Base-by-base conservation (phyloP, 1,140 invertebrate genomes). In the Zaprionus tsacasi region DNA sequence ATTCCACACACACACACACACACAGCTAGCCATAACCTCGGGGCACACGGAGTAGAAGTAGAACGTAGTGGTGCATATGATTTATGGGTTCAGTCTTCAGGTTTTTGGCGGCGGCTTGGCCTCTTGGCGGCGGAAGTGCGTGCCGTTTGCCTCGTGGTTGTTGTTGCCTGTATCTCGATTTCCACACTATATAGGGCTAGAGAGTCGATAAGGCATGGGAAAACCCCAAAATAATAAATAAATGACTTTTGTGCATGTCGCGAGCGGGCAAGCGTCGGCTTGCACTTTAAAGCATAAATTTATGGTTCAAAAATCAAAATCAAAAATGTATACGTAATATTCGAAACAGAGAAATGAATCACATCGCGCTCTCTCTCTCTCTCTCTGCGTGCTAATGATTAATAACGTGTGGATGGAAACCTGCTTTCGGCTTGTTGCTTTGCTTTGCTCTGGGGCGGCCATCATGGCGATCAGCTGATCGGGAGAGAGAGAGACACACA, bases 161-260 rank as follows among this genome's bases (percentile, higher is more conserved):
- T 76, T 21, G 35, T 35, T 55, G 60, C 59, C 15, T 79, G 80
- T 88, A 88, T 87, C 82, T 88, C 70, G 50, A 88, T 82, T 33
- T 66, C n/a, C 17, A 48, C 40, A 15, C 17, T 50, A 25, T 25
- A 15, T 45, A 6, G 13, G 15, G 10, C 45, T 0, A 40, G 38
- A 21, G 21, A n/a, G n/a, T n/a, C n/a, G n/a, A n/a, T n/a, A 54
- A 63, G 61, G 54, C 70, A 78, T 74, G 70, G 67, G 65, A 80
- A 65, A 80, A 61, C 55, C 55, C 55, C 50, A 48, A 69, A 89
- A 88, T 88, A 89, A 89, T 40, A 69, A 89, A 88, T 88, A 89
- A 89, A 89, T 89, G 85, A 74, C 78, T 89, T 89, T 89, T 85
- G 81, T 90, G 85, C 85, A 89, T 89, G 85, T 81, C 72, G 74